Conservation (phyloP, 2,888 invertebrate species). For the Lepidocyrtinus sp. region DNA sequence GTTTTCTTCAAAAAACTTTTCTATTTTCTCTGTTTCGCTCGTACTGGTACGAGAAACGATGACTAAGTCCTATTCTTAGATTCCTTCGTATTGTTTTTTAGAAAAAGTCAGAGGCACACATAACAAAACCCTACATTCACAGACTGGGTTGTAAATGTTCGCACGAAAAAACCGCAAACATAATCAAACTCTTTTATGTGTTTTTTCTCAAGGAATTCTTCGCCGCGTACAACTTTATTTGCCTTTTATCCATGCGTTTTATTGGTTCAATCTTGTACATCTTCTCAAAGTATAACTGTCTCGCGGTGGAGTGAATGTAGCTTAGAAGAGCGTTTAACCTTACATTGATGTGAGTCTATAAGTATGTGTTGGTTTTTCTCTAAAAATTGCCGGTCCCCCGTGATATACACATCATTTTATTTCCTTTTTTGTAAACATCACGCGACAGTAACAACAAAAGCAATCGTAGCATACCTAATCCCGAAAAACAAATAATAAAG, state of each 20-base stretch:
- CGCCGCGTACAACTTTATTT: conserved; percentile 10
- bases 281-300: too few species aligned
- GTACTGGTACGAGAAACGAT: not conserved
- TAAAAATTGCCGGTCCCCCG: not conserved
- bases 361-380: not conserved
- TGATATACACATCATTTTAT: not conserved
- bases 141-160: conserved; percentile 21
- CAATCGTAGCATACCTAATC: conserved; percentile 17
- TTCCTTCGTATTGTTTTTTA: conserved; percentile 27
- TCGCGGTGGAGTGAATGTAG: not conserved
- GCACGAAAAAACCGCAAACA: conserved; percentile 42
- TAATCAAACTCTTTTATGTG: conserved; percentile 37
- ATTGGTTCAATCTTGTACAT: conserved; percentile 7
- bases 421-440: conserved; percentile 34
- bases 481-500: conserved; percentile 17
- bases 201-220: conserved; percentile 3
- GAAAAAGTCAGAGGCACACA: conserved; percentile 2
- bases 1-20: conserved; percentile 27
- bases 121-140: not conserved
- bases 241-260: conserved; percentile 7
- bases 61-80: not conserved
- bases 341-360: not conserved
- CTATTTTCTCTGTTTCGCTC: conserved; percentile 13
- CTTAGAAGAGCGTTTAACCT: not conserved
- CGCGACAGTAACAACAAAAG: conserved; percentile 36